Evolutionary conservation across 2,888 invertebrate genomes (phyloP).

Genomic region (Lymantria dispar): DNA sequence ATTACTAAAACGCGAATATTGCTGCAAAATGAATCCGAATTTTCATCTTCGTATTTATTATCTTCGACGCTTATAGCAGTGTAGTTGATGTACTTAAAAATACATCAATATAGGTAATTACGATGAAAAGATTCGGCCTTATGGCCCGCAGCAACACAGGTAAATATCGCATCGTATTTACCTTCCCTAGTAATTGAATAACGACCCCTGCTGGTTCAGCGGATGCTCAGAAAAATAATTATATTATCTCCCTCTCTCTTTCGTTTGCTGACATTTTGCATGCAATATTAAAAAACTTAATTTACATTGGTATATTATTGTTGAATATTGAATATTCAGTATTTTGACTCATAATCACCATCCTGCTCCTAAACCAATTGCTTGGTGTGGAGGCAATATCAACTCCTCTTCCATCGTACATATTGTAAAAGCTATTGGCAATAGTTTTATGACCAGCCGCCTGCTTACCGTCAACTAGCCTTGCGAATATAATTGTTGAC

Average conservation of each 20-base stretch:
- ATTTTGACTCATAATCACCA: no score
- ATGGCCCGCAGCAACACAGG: constrained; percentile 62
- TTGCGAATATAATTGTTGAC: no score
- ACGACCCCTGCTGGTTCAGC: constrained; percentile 62
- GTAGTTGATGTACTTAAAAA: constrained; percentile 34
- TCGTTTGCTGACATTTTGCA: constrained; percentile 42
- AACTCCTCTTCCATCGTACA: no score
- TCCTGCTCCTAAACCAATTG: no score
- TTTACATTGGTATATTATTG: no score
- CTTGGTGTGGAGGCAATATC: no score
- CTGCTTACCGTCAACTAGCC: no score
- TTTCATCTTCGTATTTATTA: constrained; percentile 29
- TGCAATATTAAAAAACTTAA: constrained; percentile 37
- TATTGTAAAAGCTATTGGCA: no score
- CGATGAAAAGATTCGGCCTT: constrained; percentile 51
- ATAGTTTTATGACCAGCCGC: no score
- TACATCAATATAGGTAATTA: constrained; percentile 52
- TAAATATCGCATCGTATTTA: constrained; percentile 62
- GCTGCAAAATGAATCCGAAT: constrained; percentile 7
- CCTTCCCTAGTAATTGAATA: constrained; percentile 70
- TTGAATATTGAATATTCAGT: no score
- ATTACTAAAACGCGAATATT: constrained; percentile 16
- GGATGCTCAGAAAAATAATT: constrained; percentile 69
- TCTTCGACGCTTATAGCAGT: constrained; percentile 10
- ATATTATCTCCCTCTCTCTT: constrained; percentile 56